Conservation (phyloP, 2,113 vertebrate genomes). For the Periophthalmus modestus region DNA sequence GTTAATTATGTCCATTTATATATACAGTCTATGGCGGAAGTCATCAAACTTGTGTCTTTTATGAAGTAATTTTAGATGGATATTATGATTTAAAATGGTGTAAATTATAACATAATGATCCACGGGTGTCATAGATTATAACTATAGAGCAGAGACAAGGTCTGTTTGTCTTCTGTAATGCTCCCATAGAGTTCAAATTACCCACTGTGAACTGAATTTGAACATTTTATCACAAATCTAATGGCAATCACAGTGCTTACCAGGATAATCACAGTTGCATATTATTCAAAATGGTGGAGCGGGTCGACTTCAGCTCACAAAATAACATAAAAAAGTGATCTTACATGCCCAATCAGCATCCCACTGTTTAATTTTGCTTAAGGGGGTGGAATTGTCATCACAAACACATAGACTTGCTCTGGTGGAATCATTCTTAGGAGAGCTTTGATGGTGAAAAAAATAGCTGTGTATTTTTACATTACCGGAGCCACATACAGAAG, state of each 20-base stretch:
- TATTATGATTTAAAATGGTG: too few species aligned
- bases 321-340: not conserved
- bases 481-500: constrained; percentile 5
- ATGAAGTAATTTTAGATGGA: too few species aligned
- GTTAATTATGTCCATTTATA: too few species aligned
- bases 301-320: not conserved
- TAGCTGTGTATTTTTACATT: not conserved
- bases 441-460: constrained; percentile 20
- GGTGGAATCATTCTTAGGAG: constrained; percentile 37
- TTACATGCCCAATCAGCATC: not conserved
- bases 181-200: too few species aligned
- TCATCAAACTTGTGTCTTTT: too few species aligned
- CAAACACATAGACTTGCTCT: not conserved
- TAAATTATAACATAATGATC: too few species aligned
- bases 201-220: too few species aligned
- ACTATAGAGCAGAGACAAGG: too few species aligned
- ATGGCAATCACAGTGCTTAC: not conserved
- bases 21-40: too few species aligned
- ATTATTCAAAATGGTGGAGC: not conserved
- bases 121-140: too few species aligned
- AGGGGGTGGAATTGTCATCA: not conserved
- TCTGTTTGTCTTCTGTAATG: too few species aligned
- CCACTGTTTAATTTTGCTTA: not conserved
- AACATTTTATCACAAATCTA: not conserved
- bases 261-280: too few species aligned